Conservation (phyloP, 1,140 invertebrate species). For the honey bee (Apis mellifera) region DNA sequence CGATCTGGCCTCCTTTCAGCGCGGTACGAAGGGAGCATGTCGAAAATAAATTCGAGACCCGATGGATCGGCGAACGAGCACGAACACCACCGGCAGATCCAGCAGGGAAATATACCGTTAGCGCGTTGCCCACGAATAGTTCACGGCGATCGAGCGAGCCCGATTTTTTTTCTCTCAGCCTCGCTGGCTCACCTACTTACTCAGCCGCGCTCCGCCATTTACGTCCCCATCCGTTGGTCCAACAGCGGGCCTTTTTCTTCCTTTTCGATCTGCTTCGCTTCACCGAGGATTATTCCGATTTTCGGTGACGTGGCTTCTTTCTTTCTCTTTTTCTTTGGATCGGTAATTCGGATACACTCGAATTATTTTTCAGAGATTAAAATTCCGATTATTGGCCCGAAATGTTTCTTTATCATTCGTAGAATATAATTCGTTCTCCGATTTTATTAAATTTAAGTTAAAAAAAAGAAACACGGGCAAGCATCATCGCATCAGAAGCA, state of each 20-base stretch:
- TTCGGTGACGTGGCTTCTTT: neutral
- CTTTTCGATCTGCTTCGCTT: constrained; percentile 19
- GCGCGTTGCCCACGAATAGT: constrained; percentile 61
- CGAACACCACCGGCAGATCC: constrained; percentile 20
- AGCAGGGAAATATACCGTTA: constrained; percentile 56
- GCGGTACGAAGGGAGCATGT: neutral
- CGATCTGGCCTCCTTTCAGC: neutral
- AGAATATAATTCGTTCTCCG: no score
- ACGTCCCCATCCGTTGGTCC: constrained; percentile 45
- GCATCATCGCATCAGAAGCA: neutral
- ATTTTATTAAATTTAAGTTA: no score
- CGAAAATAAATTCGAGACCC: constrained; percentile 49
- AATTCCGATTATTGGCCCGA: no score
- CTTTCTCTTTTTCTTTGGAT: neutral
- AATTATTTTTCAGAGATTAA: no score
- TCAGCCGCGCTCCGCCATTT: constrained; percentile 1
- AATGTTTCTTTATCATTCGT: no score
- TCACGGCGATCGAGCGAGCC: constrained; percentile 53
- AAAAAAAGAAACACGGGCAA: no score
- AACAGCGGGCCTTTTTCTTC: constrained; percentile 9
- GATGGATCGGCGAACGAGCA: neutral
- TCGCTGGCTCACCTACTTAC: constrained; percentile 55
- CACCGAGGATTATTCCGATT: neutral
- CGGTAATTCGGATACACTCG: no score
- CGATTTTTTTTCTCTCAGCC: constrained; percentile 43